phyloP scores from a whole-genome alignment of 2,113 vertebrate genomes.

The Strigops habroptila region DNA sequence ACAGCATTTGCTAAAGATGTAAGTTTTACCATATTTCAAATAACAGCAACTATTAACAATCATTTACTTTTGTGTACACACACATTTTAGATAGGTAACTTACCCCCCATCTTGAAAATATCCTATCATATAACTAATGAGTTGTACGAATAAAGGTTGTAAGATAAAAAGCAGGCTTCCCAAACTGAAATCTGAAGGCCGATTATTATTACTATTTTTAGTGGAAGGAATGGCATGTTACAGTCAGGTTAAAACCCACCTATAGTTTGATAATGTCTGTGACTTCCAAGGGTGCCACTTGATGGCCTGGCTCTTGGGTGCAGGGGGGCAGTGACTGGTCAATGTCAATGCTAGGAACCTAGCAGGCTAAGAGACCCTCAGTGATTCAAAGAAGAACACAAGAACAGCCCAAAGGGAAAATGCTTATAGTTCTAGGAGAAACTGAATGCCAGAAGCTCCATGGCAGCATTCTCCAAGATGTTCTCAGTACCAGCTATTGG shows the following conservation, averaged over 20 bases:
- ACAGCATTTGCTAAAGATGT: neutral
- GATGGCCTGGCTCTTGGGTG: neutral
- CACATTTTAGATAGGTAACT: neutral
- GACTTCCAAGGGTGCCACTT: neutral
- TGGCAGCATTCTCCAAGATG: neutral
- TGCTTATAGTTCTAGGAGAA: neutral
- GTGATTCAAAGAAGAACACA: neutral
- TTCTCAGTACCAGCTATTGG: neutral
- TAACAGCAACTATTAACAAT: neutral
- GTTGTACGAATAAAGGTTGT: neutral
- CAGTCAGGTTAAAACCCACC: neutral
- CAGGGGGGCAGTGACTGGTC: neutral
- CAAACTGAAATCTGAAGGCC: neutral
- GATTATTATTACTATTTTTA: neutral
- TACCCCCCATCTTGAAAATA: neutral
- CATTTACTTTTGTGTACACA: neutral
- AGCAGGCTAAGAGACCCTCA: neutral
- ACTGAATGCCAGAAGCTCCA: neutral
- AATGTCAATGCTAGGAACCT: neutral
- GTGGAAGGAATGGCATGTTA: neutral
- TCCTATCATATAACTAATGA: neutral
- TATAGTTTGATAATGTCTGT: neutral
- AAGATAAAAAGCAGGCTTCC: neutral
- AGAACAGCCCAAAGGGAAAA: neutral
- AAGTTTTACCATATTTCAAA: neutral